phyloP scores from a whole-genome alignment of 1,140 invertebrate genomes.

The Trichonephila clavipes region DNA sequence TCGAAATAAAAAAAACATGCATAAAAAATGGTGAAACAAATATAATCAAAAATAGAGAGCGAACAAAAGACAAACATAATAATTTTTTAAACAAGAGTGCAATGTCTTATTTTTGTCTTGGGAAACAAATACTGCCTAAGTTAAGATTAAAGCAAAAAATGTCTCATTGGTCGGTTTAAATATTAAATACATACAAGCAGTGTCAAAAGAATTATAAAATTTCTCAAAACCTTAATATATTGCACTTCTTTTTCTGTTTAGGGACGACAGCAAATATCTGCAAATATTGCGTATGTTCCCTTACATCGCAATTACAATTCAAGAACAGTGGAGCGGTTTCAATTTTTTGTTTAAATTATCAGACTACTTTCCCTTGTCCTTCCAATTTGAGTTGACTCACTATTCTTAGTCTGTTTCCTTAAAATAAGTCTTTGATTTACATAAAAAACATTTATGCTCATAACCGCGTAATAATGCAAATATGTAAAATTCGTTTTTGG shows the following conservation, averaged over 20 bases:
- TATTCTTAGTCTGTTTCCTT: too few relatives aligned
- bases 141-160: not conserved
- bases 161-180: not conserved
- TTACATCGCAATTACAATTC: not conserved
- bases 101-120: not conserved
- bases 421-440: too few relatives aligned
- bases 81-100: not conserved
- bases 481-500: too few relatives aligned
- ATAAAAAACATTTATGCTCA: too few relatives aligned
- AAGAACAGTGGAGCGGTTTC: not conserved
- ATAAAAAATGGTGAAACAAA: not conserved
- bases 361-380: too few relatives aligned
- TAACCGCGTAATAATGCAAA: too few relatives aligned
- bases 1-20: not conserved
- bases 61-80: not conserved
- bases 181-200: not conserved
- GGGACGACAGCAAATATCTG: not conserved
- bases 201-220: not conserved
- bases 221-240: not conserved
- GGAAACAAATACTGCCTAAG: not conserved
- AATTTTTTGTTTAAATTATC: too few relatives aligned
- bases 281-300: not conserved
- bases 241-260: constrained; percentile 3
- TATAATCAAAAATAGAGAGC: not conserved
- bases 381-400: too few relatives aligned